phyloP scores from a whole-genome alignment of 2,888 invertebrate species.

The Andrena fulva region DNA sequence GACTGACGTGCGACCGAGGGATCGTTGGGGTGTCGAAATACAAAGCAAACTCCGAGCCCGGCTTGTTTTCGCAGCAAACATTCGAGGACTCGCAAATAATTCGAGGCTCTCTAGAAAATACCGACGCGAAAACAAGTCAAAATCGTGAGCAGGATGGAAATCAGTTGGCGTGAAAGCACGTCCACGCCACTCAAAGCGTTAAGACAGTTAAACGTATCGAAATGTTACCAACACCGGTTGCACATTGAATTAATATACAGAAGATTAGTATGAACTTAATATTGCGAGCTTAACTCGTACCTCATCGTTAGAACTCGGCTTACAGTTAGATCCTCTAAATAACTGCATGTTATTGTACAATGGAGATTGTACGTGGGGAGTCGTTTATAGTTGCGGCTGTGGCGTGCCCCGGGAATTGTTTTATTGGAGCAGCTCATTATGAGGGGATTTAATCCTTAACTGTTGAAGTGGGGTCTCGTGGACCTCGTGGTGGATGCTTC shows the following conservation, averaged over 20 bases:
- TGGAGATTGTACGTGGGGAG: constrained; percentile 24
- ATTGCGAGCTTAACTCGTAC: constrained; percentile 14
- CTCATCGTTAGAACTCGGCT: constrained; percentile 18
- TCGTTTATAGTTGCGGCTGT: constrained; percentile 7
- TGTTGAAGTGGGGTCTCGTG: too few relatives aligned
- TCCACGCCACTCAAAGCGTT: too few relatives aligned
- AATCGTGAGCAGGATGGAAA: too few relatives aligned
- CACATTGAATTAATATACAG: constrained; percentile 3
- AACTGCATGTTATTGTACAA: not conserved
- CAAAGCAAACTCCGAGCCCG: too few relatives aligned
- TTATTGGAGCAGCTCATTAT: constrained; percentile 16
- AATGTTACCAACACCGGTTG: not conserved
- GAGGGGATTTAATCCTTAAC: not conserved
- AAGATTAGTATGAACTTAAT: constrained; percentile 8
- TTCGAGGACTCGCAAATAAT: too few relatives aligned
- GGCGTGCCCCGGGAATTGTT: constrained; percentile 17
- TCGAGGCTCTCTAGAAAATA: too few relatives aligned
- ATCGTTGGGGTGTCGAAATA: too few relatives aligned
- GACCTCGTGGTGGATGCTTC: too few relatives aligned
- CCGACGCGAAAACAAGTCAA: too few relatives aligned
- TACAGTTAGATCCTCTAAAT: not conserved
- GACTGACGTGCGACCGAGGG: too few relatives aligned
- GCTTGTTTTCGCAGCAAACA: too few relatives aligned
- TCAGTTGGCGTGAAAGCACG: too few relatives aligned
- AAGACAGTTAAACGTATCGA: not conserved